A percentile compares a stretch with the other conserved stretches of the same genome.
These are phyloP conservation scores for Pantherophis guttatus DNA, from an alignment of 2,113 vertebrate species.

Conservation along the genomic window DNA sequence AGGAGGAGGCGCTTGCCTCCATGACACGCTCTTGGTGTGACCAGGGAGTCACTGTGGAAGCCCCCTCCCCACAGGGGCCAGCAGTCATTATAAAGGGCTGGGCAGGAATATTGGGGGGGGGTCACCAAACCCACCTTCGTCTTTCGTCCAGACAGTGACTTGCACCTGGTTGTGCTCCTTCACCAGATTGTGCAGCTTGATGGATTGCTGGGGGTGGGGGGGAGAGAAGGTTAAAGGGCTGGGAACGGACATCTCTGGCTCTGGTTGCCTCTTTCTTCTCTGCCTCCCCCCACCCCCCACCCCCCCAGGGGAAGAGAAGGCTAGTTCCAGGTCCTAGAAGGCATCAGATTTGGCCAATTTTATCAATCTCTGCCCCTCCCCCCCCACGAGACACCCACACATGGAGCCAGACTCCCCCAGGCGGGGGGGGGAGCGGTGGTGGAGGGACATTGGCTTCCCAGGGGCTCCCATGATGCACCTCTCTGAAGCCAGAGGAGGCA, in stretches of 20 bases:
- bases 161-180: slow-evolving; percentile 66
- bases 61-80: not conserved
- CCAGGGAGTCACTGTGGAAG: not conserved
- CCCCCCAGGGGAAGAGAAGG: not conserved
- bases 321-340: not conserved
- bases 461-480: not conserved
- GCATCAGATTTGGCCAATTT: not conserved
- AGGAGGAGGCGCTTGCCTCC: not conserved
- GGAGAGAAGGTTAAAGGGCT: not conserved
- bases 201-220: slow-evolving; percentile 62
- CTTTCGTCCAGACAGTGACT: slow-evolving; percentile 52
- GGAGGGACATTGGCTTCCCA: not conserved
- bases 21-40: not conserved
- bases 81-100: not conserved
- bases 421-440: too few species aligned
- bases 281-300: too few species aligned
- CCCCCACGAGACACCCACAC: not conserved
- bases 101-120: not conserved
- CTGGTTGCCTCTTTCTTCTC: not conserved
- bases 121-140: slow-evolving; percentile 49
- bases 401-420: not conserved
- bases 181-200: slow-evolving; percentile 61
- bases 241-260: not conserved
- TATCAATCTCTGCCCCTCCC: not conserved
- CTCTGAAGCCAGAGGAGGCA: not conserved